Percentiles rank a stretch among this genome's conserved stretches.
phyloP scores from a whole-genome alignment of 2,797 vertebrate species.

The Parauchenoglanis ngamensis region DNA sequence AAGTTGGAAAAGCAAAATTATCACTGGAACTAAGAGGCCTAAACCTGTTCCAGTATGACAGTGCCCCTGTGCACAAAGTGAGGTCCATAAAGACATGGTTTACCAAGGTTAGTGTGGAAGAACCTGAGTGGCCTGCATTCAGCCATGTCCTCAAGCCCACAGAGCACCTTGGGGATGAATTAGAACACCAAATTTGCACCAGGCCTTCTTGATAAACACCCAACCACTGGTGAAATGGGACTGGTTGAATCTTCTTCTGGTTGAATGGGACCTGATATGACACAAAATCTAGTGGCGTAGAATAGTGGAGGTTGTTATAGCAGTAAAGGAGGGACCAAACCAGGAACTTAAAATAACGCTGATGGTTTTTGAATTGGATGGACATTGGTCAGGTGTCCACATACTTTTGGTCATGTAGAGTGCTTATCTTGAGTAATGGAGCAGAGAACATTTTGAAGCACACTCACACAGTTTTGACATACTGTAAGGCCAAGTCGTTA shows the following conservation, averaged over 20 bases:
- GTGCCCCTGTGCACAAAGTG: no score
- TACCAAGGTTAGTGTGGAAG: no score
- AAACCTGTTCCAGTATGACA: no score
- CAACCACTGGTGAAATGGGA: no score
- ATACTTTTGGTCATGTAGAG: background rate
- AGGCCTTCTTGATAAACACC: no score
- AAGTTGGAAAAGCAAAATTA: no score
- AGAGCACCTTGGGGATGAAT: no score
- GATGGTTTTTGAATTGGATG: background rate
- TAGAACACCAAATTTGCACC: no score
- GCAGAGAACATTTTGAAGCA: background rate
- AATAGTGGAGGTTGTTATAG: background rate
- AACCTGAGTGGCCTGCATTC: no score
- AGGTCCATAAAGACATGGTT: no score
- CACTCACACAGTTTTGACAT: background rate
- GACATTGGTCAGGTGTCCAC: background rate
- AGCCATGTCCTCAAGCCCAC: no score
- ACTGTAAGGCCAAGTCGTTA: background rate
- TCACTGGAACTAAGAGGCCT: no score
- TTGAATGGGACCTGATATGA: background rate
- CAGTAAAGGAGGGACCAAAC: background rate
- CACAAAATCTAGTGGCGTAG: background rate
- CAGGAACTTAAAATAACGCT: background rate
- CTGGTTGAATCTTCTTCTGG: background rate
- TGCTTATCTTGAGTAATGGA: background rate